Base-by-base conservation (phyloP, 2,113 vertebrate species). In the Protomyctophum bolini region DNA sequence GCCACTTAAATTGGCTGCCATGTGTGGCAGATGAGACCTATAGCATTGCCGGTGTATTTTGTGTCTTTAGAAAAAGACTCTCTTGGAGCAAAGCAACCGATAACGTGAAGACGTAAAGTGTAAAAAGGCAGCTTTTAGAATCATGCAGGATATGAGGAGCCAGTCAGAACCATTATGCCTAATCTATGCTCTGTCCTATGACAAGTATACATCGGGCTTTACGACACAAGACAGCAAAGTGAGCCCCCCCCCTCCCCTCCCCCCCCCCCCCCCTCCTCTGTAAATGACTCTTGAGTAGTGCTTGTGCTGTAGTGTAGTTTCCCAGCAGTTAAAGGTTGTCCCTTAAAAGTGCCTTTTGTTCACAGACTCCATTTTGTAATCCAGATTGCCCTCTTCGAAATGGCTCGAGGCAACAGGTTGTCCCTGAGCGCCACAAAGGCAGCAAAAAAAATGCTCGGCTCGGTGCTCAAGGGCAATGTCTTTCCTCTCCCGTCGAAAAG, bases 301-400 rank as follows among this genome's bases (percentile, higher is more conserved):
- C 88, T 93, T 79, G 91, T 93, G 92, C 89, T 83, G 92, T 92
- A 92, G 91, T 92, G 90, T 92, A 90, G 88, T 91, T 92, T 90
- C 84, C 90, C 88, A 93, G 92, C 91, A 92, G 91, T 92, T 92
- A 92, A 94, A 94, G 91, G 93, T 94, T 90, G 92, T 94, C 92
- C 90, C 89, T 92, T 92, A 91, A 94, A 93, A 93, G 93, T 94
- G 93, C 92, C 93, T 94, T 93, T 93, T 93, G 93, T 93, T 92
- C 91, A 92, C 91, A 92, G 91, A 91, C 85, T 90, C 88, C 91
- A 90, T 92, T 92, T 91, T 91, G 90, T 92, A 92, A 92, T 89
- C 85, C 87, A 92, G 76, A 91, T 86, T 72, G 75, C 77, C 72
- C 70, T 70, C 81, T 65, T 83, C 65, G 54, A 78, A 78, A 59